phyloP scores from a whole-genome alignment of 2,797 vertebrate species.

The Argentina silus region DNA sequence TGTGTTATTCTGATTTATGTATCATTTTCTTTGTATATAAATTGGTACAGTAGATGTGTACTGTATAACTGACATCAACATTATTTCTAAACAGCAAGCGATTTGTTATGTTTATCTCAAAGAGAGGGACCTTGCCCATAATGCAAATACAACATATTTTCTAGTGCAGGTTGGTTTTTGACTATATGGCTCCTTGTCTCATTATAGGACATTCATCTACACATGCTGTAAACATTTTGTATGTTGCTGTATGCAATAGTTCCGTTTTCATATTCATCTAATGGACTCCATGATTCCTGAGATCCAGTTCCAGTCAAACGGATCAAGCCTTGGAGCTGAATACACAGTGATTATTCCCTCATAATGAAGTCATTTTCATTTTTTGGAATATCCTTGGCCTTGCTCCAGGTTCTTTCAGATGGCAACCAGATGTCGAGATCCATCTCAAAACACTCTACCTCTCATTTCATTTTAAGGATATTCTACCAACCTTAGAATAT shows the following conservation, averaged over 20 bases:
- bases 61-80: neutral
- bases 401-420: slow-evolving; percentile 74
- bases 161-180: too few relatives aligned
- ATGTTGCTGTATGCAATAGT: neutral
- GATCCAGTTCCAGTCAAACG: slow-evolving; percentile 7
- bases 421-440: slow-evolving; percentile 76
- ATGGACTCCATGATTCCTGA: neutral
- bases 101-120: neutral
- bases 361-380: slow-evolving; percentile 76
- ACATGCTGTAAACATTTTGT: neutral
- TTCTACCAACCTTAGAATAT: slow-evolving; percentile 17
- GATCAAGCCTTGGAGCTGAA: slow-evolving; percentile 30
- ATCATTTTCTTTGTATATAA: too few relatives aligned
- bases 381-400: slow-evolving; percentile 64
- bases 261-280: neutral
- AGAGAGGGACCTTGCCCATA: too few relatives aligned
- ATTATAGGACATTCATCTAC: neutral
- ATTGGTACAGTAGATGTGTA: neutral
- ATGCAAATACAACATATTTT: too few relatives aligned
- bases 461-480: slow-evolving; percentile 43
- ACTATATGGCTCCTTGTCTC: too few relatives aligned
- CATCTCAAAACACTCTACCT: slow-evolving; percentile 69
- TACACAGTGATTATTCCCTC: slow-evolving; percentile 59
- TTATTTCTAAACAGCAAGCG: neutral
- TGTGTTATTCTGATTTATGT: too few relatives aligned